Evolutionary conservation across 1,140 invertebrate species (phyloP).

Genomic region (Diuraphis noxia): DNA sequence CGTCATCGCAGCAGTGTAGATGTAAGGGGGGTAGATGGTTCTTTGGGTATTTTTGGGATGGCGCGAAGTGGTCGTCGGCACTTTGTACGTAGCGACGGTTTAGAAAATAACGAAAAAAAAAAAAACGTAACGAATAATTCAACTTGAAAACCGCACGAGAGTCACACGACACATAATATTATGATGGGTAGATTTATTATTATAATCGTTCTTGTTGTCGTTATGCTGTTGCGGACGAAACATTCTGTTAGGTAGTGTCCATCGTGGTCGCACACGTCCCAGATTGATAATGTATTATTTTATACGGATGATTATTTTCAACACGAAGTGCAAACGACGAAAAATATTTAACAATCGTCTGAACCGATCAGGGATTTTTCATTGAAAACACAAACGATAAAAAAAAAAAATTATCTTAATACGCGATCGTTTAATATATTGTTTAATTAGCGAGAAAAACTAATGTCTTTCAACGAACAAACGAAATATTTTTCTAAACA

Average conservation of each 20-base stretch:
- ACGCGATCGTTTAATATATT: no score
- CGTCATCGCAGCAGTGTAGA: background rate
- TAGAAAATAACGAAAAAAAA: background rate
- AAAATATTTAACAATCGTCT: background rate
- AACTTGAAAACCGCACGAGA: background rate
- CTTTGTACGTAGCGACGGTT: background rate
- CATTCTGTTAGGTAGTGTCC: conserved; percentile 50
- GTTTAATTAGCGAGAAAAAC: background rate
- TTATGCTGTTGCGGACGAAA: background rate
- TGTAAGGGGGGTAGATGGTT: background rate
- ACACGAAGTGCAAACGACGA: background rate
- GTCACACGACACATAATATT: background rate
- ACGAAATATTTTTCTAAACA: background rate
- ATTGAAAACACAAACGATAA: background rate
- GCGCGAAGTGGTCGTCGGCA: background rate
- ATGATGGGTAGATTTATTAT: background rate
- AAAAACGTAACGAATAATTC: background rate
- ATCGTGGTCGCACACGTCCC: conserved; percentile 6
- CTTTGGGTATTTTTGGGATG: background rate
- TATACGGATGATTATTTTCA: background rate
- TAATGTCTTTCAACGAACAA: background rate
- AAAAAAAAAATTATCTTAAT: background rate
- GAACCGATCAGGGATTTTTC: background rate
- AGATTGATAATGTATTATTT: background rate
- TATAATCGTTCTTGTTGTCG: background rate